Percentiles rank a stretch among this genome's conserved stretches.
phyloP scores from a whole-genome alignment of 1,140 invertebrate species.

The Monochamus saltuarius region DNA sequence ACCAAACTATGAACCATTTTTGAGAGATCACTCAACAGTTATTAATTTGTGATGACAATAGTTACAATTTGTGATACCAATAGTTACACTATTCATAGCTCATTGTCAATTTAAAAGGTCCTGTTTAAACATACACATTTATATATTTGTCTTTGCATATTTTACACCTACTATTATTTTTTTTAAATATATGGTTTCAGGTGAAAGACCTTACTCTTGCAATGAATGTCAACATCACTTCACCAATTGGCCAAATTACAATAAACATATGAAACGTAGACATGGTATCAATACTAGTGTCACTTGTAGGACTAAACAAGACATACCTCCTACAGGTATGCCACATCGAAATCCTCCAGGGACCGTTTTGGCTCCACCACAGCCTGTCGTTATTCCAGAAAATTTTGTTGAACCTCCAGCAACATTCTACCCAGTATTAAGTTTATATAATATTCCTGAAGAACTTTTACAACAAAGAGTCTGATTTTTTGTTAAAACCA shows the following conservation, averaged over 20 bases:
- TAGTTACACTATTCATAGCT: too few relatives aligned
- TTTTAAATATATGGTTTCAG: slow-evolving; percentile 11
- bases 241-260: slow-evolving; percentile 76
- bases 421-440: slow-evolving; percentile 45
- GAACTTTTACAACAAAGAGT: slow-evolving; percentile 37
- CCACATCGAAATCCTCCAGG: slow-evolving; percentile 50
- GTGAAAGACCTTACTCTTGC: slow-evolving; percentile 62
- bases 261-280: slow-evolving; percentile 73
- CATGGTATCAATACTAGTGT: slow-evolving; percentile 62
- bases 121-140: too few relatives aligned
- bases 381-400: slow-evolving; percentile 27
- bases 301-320: slow-evolving; percentile 47
- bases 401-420: slow-evolving; percentile 27
- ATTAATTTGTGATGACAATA: too few relatives aligned
- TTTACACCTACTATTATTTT: too few relatives aligned
- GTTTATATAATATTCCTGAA: slow-evolving; percentile 46
- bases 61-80: too few relatives aligned
- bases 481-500: slow-evolving; percentile 7
- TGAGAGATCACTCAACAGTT: too few relatives aligned
- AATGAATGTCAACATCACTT: slow-evolving; percentile 67
- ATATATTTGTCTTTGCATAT: too few relatives aligned
- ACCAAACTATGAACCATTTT: too few relatives aligned
- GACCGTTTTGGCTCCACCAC: slow-evolving; percentile 45
- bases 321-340: slow-evolving; percentile 50
- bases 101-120: too few relatives aligned